Conservation (phyloP, 2,113 vertebrate genomes). For the Pollimyrus isidori region DNA sequence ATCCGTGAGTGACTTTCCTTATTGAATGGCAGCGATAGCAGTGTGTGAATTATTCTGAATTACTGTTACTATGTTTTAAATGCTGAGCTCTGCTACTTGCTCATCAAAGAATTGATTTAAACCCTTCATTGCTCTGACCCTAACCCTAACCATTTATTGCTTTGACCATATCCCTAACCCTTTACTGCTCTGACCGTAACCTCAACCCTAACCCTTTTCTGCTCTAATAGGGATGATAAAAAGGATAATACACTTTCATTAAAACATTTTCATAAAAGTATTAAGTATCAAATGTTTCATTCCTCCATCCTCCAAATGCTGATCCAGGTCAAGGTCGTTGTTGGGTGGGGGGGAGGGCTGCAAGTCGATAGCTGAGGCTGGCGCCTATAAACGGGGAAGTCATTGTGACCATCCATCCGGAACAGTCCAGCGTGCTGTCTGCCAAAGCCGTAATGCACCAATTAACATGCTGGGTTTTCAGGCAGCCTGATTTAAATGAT, state of each 20-base stretch:
- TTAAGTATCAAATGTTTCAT: neutral
- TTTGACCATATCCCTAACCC: neutral
- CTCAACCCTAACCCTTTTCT: neutral
- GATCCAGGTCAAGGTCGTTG: neutral
- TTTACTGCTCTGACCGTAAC: neutral
- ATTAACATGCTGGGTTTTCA: neutral
- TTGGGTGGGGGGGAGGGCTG: neutral
- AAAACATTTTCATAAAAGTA: neutral
- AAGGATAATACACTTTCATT: neutral
- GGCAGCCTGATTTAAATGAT: neutral
- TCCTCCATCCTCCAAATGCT: neutral
- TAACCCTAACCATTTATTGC: neutral
- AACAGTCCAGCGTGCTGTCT: neutral
- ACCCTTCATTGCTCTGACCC: neutral
- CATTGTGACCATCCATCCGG: neutral
- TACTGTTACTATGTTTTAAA: neutral
- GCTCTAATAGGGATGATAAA: neutral
- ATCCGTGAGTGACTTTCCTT: conserved; percentile 50
- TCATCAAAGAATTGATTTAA: neutral
- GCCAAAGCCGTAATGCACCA: neutral
- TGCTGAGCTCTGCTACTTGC: neutral
- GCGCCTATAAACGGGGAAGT: neutral
- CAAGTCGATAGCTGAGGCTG: neutral
- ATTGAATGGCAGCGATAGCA: neutral
- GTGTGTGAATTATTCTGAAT: neutral